Evolutionary conservation across 1,140 invertebrate genomes (phyloP), one percentile per base, ranked within the genome.

Genomic region (Zaprionus ornatus): DNA sequence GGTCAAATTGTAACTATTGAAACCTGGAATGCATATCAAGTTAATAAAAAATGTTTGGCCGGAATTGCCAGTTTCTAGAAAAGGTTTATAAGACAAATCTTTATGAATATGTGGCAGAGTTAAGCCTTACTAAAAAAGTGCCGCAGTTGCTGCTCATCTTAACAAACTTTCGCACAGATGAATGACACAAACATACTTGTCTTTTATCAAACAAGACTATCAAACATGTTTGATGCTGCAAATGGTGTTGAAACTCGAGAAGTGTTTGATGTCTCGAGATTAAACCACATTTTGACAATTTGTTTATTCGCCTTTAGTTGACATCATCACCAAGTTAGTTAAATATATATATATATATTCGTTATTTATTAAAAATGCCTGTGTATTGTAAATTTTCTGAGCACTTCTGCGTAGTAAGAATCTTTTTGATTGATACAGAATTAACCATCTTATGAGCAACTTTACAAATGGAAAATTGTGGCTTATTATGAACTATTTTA

Each of bases 1-100:
- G 74, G 74, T 76, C 52, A 68, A 48, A 21, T 10, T 48, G 9
- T 48, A 12, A n/a, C 37, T 13, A 40, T n/a, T 40, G 15, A 40
- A 48, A 13, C 35, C n/a, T 62, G 37, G 25, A 56, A 23, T 7
- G 21, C 45, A 23, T 13, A 9, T 50, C 3, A 50, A 23, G 19
- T 7, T 45, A 45, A 6, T 45, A 17, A 45, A n/a, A n/a, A 17
- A 45, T 17, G 4, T 45, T 6, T 45, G 40, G 7, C 15, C 37
- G 15, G 13, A 40, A 15, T 40, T 32, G 29, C 29, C 37, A 40
- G 37, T n/a, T 15, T 25, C 25, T 6, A 27, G 25, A 40, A 2
- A 15, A 15, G 37, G 4, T 6, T 42, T 42, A 37, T 37, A n/a
- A 17, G 40, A 7, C n/a, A 45, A 45, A 17, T 45, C 40, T n/a